Base-by-base conservation (phyloP, 2,888 invertebrate species). In the Caenorhabditis sp. region DNA sequence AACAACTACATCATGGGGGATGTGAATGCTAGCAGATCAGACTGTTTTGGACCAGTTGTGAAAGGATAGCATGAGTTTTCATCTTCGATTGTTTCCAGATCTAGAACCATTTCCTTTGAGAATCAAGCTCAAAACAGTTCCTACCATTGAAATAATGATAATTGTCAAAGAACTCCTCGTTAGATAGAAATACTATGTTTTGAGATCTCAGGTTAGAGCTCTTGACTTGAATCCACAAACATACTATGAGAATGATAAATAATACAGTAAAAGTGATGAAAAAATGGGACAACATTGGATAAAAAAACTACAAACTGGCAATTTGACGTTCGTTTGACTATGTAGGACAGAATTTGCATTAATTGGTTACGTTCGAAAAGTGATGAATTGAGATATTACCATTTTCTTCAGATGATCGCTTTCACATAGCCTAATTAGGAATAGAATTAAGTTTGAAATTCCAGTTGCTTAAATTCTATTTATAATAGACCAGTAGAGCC, bases 81-180 rank as follows among this genome's bases (percentile, higher is more conserved):
- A 16, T 31, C 24, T 58, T 75, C 75, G 4, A 66, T n/a, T 1
- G n/a, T 12, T 28, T 44, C 54, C 16, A 64, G n/a, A n/a, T 74
- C 74, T 74, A 26, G 24, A 54, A 54, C 24, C 19, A 41, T 41
- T 22, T 24, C 14, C 7, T 1, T 22, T 19, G n/a, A 1, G 28
- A 0, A 56, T 22, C 0, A 19, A 10, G 38, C 7, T 31, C 7
- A 38, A 10, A 38, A 38, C 2, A 38, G 38, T 10, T 38, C 8
- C 2, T 7, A 74, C 73, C 63, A 63, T 74, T 74, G 24, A 74
- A 74, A 64, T 24, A n/a, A 6, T 22, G 12, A 12, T 54, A 74
- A 64, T 74, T 74, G 26, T 64, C 47, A 31, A 74, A 74, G 6
- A 56, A 64, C 22, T 74, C 64, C 7, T 35, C 41, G n/a, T 59